Base-by-base conservation (phyloP, 1,140 invertebrate species). In the Macrobrachium nipponense region DNA sequence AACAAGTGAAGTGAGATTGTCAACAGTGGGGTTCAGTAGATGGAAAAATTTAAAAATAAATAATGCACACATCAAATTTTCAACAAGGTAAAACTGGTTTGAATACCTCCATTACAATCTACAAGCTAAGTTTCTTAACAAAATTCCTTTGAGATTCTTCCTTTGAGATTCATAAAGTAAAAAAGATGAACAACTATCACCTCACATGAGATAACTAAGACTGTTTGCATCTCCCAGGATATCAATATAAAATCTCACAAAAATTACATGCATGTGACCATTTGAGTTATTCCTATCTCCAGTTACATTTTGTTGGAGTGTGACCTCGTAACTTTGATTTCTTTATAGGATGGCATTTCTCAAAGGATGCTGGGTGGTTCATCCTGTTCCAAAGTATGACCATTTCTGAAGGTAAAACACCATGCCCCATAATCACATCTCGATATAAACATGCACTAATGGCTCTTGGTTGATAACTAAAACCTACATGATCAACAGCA, bases 391-490 rank as follows among this genome's bases (percentile, higher is more conserved):
- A 89, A 8, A 89, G 73, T 51, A 85, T 87, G 11, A 80, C 72
- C 89, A 90, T 85, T 36, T 90, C 88, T 12, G 86, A 36, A 14
- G 89, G 87, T 77, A 70, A 84, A 15, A 91, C 82, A 12, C 87
- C 88, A 89, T 91, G 90, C 43, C 89, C 87, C 61, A 90, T 90
- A 11, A 91, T 88, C 11, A 89, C 86, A 14, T 89, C 78, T 17
- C 87, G 88, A 75, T 89, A 90, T 5, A 90, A 59, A 87, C 90
- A 91, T 12, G 90, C 80, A 62, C 90, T 90, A 10, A 88, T 18
- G 7, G 80, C 80, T 23, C 93, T 91, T 77, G 91, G 92, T 23
- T 91, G 87, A 89, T 94, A 94, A 84, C 93, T 93, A 87, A 94
- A 94, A 15, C 93, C 93, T n/a, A 92, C 90, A 90, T 94, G 92